phyloP scores from a whole-genome alignment of 2,797 vertebrate species.

The Serranus cabrilla region DNA sequence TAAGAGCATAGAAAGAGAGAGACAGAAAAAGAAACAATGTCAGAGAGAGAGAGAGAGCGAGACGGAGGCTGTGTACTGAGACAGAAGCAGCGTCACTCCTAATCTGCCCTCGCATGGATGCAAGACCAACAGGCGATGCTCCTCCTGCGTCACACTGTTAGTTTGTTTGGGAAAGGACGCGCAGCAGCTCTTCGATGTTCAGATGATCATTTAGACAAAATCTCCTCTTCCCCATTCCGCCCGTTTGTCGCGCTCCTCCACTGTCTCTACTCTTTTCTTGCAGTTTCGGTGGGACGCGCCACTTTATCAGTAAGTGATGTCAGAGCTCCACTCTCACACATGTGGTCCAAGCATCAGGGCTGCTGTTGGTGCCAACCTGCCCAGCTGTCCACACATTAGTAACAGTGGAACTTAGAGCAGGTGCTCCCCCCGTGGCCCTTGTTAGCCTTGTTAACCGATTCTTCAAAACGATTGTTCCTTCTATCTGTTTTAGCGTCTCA shows the following conservation, averaged over 20 bases:
- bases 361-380: conserved; percentile 45
- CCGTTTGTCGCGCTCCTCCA: conserved; percentile 12
- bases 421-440: conserved; percentile 2
- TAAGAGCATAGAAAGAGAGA: conserved; percentile 41
- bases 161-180: conserved; percentile 32
- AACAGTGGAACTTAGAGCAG: conserved; percentile 38
- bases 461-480: background rate
- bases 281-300: conserved; percentile 47
- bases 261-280: conserved; percentile 31
- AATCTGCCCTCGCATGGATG: conserved; percentile 52
- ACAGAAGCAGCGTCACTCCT: conserved; percentile 52
- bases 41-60: conserved; percentile 51
- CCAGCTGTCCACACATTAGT: conserved; percentile 47
- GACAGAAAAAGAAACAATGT: conserved; percentile 54
- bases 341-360: conserved; percentile 45
- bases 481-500: conserved; percentile 11
- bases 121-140: conserved; percentile 45
- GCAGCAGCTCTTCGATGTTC: conserved; percentile 6
- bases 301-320: conserved; percentile 70
- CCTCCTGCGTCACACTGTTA: conserved; percentile 48
- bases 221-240: background rate
- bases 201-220: conserved; percentile 16
- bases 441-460: background rate
- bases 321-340: conserved; percentile 52
- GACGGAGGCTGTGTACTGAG: conserved; percentile 20